Evolutionary conservation across 2,888 invertebrate species (phyloP).

Genomic region (Epinotia demarniana): DNA sequence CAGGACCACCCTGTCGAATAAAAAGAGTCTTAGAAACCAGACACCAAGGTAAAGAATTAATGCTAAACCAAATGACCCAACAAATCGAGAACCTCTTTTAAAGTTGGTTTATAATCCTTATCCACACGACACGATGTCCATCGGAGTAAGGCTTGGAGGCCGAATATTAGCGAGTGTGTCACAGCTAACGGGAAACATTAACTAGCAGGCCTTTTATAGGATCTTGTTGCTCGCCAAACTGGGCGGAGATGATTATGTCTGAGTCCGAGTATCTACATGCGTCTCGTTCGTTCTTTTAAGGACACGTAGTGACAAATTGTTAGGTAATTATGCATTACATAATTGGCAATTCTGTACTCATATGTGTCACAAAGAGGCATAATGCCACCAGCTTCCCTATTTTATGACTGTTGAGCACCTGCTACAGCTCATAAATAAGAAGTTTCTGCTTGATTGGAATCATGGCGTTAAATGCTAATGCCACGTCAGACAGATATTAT

Average conservation of each 20-base stretch:
- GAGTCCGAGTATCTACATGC: slow-evolving; percentile 2
- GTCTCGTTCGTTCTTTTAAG: slow-evolving; percentile 8
- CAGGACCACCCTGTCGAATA: neutral
- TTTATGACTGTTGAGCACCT: neutral
- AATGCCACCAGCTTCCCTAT: neutral
- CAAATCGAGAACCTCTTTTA: neutral
- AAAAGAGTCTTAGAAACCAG: neutral
- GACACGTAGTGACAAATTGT: slow-evolving; percentile 22
- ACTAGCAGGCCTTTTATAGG: slow-evolving; percentile 64
- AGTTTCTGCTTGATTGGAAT: neutral
- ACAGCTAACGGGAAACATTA: slow-evolving; percentile 67
- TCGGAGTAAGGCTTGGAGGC: slow-evolving; percentile 50
- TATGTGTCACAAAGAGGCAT: neutral
- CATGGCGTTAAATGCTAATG: neutral
- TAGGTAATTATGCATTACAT: slow-evolving; percentile 9
- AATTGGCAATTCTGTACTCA: neutral
- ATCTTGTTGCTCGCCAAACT: slow-evolving; percentile 57
- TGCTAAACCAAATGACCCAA: neutral
- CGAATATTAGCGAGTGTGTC: slow-evolving; percentile 63
- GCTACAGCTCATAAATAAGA: neutral
- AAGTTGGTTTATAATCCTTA: neutral
- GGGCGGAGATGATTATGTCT: slow-evolving; percentile 53
- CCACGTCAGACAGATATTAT: neutral
- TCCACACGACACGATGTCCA: neutral
- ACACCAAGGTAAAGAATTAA: neutral